Evolutionary conservation across 1,140 invertebrate genomes (phyloP), one percentile per base, ranked within the genome.

Genomic region (Mercenaria mercenaria): DNA sequence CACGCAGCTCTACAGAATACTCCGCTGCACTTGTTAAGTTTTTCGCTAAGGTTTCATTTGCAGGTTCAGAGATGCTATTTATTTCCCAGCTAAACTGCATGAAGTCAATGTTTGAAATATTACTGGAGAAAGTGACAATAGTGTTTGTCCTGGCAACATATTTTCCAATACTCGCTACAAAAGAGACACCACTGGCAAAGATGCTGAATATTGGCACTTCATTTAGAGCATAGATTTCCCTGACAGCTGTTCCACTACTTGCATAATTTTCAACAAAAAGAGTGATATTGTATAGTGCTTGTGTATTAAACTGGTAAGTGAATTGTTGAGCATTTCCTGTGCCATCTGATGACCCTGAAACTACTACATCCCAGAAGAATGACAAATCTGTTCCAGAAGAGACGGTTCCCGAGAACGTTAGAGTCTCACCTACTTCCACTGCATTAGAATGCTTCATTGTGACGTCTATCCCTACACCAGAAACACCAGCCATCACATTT

Each of bases 71-170:
- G 20, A 37, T 56, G n/a, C 59, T n/a, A 52, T 80, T 84, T n/a
- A 93, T 43, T 20, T 37, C 85, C 91, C 91, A 93, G 18, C 88
- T 43, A 91, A 88, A 93, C 37, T 47, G 34, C 29, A 93, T 52
- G 67, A 41, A 89, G 8, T n/a, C 47, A 0, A 39, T 64, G 52
- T 76, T 87, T 18, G 52, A 26, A 18, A 92, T 83, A 39, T 82
- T 37, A 15, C 88, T 91, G 61, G 89, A 91, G 64, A 82, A 86
- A 15, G 79, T 26, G 0, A 76, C 41, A 59, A 88, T 61, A 39
- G 29, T 32, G 32, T 88, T 61, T 23, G 50, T 82, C 26, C 56
- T 43, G 10, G 80, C 84, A 32, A 92, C 82, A 82, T 83, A 80
- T 20, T 92, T 81, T 13, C 72, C 84, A 41, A 93, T 61, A 15